Base-by-base conservation (phyloP, 2,888 invertebrate species). In the Aproaerema taeniolella region DNA sequence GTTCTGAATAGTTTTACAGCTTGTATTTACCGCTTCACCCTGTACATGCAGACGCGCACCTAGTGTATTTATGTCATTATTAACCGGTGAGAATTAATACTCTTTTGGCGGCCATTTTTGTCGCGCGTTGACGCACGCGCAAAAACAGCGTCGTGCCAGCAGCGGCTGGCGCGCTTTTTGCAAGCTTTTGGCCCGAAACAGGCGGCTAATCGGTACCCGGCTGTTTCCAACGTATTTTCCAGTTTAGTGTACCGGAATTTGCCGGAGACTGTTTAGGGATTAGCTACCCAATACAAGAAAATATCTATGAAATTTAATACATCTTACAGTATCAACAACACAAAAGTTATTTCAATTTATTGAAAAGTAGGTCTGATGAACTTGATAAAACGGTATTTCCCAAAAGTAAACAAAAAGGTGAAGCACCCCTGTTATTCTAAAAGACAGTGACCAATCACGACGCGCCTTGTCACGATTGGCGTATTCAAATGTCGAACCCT, bases 31-130 rank as follows among this genome's bases (percentile, higher is more conserved):
- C 49, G 46, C 9, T 11, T 13, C 82, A 71, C 38, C 74, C 81
- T 76, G 63, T 83, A 69, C 42, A 41, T 32, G 17, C 43, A 58
- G 57, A 53, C 61, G 58, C 58, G 71, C 67, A 66, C 67, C 73
- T 75, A 78, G 71, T 62, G 73, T 85, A 85, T 85, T 86, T 86
- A 85, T 86, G 86, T 86, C 86, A 86, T 85, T 85, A 86, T 86
- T 86, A 86, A 81, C 80, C 70, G 71, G 76, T 67, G 80, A 69
- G 79, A 85, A 85, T 85, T 83, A 86, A 85, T 85, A 78, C 82
- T 81, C 82, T 81, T 86, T 83, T 80, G 71, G 72, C 63, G 75
- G 69, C 67, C 77, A 74, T 75, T 80, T 82, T 80, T 74, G 72
- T 69, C 71, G 67, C 75, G 63, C 64, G 71, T 67, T 65, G 67